Evolutionary conservation across 2,797 vertebrate species (phyloP), one percentile per base, ranked within the genome.

Genomic region (Acipenser ruthenus): DNA sequence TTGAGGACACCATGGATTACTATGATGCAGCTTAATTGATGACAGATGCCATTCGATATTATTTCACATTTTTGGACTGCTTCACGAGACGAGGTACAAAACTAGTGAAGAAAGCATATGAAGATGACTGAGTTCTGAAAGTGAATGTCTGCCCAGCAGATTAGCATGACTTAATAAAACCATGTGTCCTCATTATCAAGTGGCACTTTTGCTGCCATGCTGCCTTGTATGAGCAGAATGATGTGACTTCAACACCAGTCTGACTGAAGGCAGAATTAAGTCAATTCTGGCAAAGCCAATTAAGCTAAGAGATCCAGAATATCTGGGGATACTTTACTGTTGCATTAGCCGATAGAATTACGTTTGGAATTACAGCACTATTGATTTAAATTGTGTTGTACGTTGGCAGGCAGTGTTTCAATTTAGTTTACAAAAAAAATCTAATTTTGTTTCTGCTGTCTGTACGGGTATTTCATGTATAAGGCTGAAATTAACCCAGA

Each of bases 111-210:
- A 37, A 37, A 12, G 66, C 51, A 65, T 61, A 64, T 64, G 66
- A 55, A 68, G 68, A 62, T 69, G 67, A 73, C 63, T 55, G 53
- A n/a, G 62, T 55, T 59, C 63, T 51, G 55, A 58, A n/a, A 58
- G 55, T 6, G 12, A 58, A 58, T 53, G 55, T 69, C 61, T 10
- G 63, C 60, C 50, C 58, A 60, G 67, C 68, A 69, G 49, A 65
- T 69, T 72, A 80, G 66, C 66, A 64, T 65, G 69, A 69, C 62
- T 67, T 56, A 70, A 75, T 67, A 67, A 52, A 70, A 71, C 11
- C 67, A 65, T 76, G 76, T 73, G 73, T 77, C 75, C 76, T 79
- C 75, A 72, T 78, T 75, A 80, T 72, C 70, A 65, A 63, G 53
- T 71, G 51, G 63, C 69, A 65, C 69, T 74, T 58, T 60, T 55